Conservation (phyloP, 2,797 vertebrate genomes). For the Tympanoctomys barrerae region DNA sequence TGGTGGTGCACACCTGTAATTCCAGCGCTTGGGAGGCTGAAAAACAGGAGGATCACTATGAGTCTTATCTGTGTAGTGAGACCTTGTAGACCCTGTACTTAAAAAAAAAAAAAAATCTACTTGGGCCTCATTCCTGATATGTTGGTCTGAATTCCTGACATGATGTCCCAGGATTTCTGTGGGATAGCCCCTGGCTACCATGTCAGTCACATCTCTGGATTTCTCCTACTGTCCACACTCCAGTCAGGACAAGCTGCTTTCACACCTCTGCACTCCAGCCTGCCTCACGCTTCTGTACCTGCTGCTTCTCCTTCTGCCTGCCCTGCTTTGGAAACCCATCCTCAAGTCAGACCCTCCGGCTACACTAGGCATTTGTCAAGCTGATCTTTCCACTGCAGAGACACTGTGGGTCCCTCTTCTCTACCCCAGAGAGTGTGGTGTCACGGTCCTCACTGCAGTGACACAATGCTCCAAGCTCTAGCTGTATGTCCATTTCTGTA, state of each 20-base stretch:
- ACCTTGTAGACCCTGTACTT: too few relatives aligned
- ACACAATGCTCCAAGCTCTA: not conserved
- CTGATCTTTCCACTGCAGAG: not conserved
- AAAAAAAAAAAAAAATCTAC: too few relatives aligned
- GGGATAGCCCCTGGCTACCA: not conserved
- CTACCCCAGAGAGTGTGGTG: not conserved
- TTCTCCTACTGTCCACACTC: fast-evolving
- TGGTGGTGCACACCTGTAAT: too few relatives aligned
- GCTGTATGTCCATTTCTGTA: not conserved
- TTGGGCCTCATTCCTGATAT: not conserved
- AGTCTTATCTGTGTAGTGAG: too few relatives aligned
- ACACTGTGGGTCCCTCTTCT: not conserved
- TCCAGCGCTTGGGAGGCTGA: too few relatives aligned
- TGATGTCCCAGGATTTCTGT: not conserved
- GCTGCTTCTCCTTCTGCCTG: not conserved
- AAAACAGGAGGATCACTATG: too few relatives aligned
- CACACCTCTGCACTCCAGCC: fast-evolving
- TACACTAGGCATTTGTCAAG: fast-evolving
- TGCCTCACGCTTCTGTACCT: not conserved
- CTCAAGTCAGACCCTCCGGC: fast-evolving
- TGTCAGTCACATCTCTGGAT: not conserved
- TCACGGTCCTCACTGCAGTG: not conserved
- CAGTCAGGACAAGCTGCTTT: not conserved
- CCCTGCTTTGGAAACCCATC: not conserved
- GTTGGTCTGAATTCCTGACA: not conserved